phyloP scores from a whole-genome alignment of 2,888 invertebrate species.

The Bibio marci region DNA sequence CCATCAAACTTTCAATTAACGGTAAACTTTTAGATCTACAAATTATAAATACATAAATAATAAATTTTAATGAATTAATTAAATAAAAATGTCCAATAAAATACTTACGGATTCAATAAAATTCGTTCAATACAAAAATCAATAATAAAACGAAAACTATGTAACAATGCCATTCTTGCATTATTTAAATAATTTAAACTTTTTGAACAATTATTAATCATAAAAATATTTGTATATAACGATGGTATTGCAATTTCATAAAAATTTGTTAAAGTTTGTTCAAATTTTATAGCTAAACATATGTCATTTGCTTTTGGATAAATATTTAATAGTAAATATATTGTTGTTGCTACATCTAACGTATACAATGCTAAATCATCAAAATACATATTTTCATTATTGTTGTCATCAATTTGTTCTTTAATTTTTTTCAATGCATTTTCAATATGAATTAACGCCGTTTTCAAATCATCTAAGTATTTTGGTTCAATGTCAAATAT shows the following conservation, averaged over 20 bases:
- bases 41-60: slow-evolving; percentile 6
- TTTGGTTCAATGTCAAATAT: slow-evolving; percentile 38
- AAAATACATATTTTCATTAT: slow-evolving; percentile 25
- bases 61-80: too few species aligned
- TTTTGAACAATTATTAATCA: slow-evolving; percentile 18
- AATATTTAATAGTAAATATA: slow-evolving; percentile 49
- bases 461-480: slow-evolving; percentile 41
- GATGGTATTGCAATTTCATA: slow-evolving; percentile 60
- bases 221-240: slow-evolving; percentile 44
- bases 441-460: slow-evolving; percentile 35
- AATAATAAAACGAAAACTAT: slow-evolving; percentile 28
- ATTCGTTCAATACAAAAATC: slow-evolving; percentile 24
- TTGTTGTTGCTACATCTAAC: slow-evolving; percentile 49
- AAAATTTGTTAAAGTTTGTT: slow-evolving; percentile 46
- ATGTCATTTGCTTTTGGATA: slow-evolving; percentile 37
- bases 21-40: slow-evolving; percentile 7
- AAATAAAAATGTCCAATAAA: neutral
- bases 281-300: slow-evolving; percentile 40
- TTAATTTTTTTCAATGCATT: slow-evolving; percentile 1
- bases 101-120: slow-evolving; percentile 24
- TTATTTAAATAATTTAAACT: slow-evolving; percentile 23
- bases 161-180: slow-evolving; percentile 29
- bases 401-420: slow-evolving; percentile 7
- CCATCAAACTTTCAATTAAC: slow-evolving; percentile 19
- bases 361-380: slow-evolving; percentile 50